Conservation (phyloP, 23 tunicate species). For the Halocynthia aurantium region DNA sequence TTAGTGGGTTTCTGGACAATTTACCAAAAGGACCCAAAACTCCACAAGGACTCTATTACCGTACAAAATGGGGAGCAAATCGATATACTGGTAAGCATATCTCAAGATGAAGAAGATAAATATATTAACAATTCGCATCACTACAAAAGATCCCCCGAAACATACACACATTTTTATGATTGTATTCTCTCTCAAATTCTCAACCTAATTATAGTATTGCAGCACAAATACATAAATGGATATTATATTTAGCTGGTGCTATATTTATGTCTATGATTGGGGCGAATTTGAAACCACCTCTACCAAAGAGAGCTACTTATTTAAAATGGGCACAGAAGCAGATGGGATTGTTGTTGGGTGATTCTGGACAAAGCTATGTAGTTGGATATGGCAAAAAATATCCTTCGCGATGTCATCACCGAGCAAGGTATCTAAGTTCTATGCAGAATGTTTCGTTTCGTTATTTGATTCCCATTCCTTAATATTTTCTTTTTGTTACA, state of each 20-base stretch:
- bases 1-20: slow-evolving; percentile 48
- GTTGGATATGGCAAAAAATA: slow-evolving; percentile 80
- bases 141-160: background rate
- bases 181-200: background rate
- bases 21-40: slow-evolving; percentile 49
- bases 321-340: slow-evolving; percentile 49
- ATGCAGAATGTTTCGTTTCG: background rate
- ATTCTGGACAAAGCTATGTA: slow-evolving; percentile 64
- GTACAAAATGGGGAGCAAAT: slow-evolving; percentile 57
- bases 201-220: background rate
- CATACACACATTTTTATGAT: background rate
- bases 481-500: too few species aligned
- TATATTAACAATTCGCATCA: background rate
- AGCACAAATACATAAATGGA: background rate
- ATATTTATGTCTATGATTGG: slow-evolving; percentile 72
- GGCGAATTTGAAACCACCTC: slow-evolving; percentile 51
- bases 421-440: slow-evolving; percentile 51
- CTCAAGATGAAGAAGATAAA: background rate
- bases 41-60: slow-evolving; percentile 82
- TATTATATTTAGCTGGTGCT: slow-evolving; percentile 60
- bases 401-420: slow-evolving; percentile 70
- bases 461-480: background rate
- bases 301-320: slow-evolving; percentile 36
- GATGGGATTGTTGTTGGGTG: slow-evolving; percentile 73
- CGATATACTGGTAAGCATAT: slow-evolving; percentile 78